Evolutionary conservation across 1,140 invertebrate species (phyloP), one percentile per base, ranked within the genome.

Genomic region (Colletes latitarsis): DNA sequence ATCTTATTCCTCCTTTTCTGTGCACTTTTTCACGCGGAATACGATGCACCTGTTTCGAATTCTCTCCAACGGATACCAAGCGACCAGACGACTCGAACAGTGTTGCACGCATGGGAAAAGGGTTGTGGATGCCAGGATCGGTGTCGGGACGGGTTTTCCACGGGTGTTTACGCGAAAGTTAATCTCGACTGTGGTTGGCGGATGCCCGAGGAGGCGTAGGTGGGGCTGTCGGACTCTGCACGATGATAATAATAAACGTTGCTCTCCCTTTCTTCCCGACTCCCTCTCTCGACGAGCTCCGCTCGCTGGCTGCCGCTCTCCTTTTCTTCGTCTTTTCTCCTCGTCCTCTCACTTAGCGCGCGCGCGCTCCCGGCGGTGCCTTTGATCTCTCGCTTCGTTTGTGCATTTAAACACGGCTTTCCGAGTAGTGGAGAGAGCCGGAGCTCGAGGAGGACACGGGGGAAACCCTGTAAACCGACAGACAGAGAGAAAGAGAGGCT

Each of bases 311-410:
- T 3, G 19, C 58, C 4, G 17, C 60, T 72, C 49, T 63, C 69
- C 60, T 55, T 70, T 39, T 57, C 69, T 77, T 57, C 58, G 30
- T 60, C 52, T 74, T 57, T 58, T 64, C 71, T 71, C 81, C 57
- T 75, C 53, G 43, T 52, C 41, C 62, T 84, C 80, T 79, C 72
- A 58, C 82, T 81, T 84, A 82, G 71, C 82, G 63, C 82, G 70
- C 86, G 55, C 81, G 77, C 66, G n/a, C 67, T 66, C 74, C n/a
- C 69, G 79, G 84, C 78, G 88, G 85, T 81, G 70, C 73, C 91
- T 93, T 93, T 93, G 92, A 93, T 92, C 90, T 91, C 74, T 83
- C 84, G 88, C 84, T 91, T 89, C 90, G 90, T 92, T 92, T 93
- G 91, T 90, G 86, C 89, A 84, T 91, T 92, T 92, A 92, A 92